Evolutionary conservation across 2,113 vertebrate genomes (phyloP).

Genomic region (Cathartes aura): DNA sequence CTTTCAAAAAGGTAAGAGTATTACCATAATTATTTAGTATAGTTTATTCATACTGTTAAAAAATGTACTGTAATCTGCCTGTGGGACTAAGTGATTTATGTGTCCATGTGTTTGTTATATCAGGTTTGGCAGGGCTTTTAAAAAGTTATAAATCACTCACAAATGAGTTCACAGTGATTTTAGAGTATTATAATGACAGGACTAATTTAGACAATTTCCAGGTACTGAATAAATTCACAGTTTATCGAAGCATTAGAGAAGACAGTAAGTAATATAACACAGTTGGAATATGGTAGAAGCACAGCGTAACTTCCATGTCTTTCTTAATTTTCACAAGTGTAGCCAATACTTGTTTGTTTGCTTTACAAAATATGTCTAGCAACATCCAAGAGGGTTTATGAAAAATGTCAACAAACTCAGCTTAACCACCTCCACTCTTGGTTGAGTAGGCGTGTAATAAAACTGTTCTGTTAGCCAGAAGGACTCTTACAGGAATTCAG

Average conservation of each 20-base stretch:
- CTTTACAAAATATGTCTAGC: background rate
- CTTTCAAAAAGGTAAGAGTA: background rate
- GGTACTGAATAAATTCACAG: conserved; percentile 84
- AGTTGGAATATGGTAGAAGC: background rate
- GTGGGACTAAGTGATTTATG: background rate
- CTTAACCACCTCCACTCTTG: background rate
- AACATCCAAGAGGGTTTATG: background rate
- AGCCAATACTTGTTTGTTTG: background rate
- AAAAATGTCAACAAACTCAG: background rate
- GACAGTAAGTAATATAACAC: conserved; percentile 79
- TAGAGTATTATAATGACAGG: conserved; percentile 53
- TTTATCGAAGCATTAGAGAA: conserved; percentile 81
- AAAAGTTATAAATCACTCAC: background rate
- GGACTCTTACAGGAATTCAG: background rate
- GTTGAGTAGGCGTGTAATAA: background rate
- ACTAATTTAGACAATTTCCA: conserved; percentile 82
- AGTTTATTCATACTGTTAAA: background rate
- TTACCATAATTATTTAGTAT: background rate
- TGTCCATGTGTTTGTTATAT: background rate
- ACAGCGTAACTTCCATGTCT: background rate
- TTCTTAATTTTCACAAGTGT: background rate
- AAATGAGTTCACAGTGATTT: background rate
- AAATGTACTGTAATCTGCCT: background rate
- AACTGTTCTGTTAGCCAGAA: background rate
- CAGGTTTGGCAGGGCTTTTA: background rate